Conservation (phyloP, 1,140 invertebrate genomes). For the Euschistus heros region DNA sequence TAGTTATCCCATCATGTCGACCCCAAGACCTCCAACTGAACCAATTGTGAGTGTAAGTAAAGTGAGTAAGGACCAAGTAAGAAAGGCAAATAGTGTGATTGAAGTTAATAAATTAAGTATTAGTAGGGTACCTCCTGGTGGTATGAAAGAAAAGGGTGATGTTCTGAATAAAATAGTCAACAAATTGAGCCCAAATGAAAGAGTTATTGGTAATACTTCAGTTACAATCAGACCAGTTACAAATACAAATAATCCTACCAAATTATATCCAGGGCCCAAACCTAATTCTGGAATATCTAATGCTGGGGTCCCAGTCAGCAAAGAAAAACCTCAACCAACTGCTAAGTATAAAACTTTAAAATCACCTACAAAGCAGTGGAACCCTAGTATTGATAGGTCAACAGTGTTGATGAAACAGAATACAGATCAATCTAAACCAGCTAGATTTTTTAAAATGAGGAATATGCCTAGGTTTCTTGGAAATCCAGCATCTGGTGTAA, state of each 20-base stretch:
- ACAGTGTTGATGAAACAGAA: conserved; percentile 39
- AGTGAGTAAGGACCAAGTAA: conserved; percentile 23
- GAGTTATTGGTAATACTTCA: conserved; percentile 25
- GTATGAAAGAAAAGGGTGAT: conserved; percentile 18
- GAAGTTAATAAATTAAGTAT: conserved; percentile 27
- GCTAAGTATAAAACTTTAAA: conserved; percentile 45
- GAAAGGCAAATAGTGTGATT: conserved; percentile 17
- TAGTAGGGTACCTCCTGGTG: conserved; percentile 17
- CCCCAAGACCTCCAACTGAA: not conserved
- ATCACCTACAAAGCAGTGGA: conserved; percentile 47
- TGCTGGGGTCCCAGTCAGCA: not conserved
- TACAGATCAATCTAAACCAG: conserved; percentile 36
- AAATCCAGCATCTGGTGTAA: conserved; percentile 48
- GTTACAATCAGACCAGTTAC: conserved; percentile 24
- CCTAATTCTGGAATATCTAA: not conserved
- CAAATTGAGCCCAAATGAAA: conserved; percentile 25
- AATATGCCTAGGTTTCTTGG: conserved; percentile 48
- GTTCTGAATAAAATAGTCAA: conserved; percentile 23
- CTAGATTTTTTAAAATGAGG: conserved; percentile 47
- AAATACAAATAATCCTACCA: not conserved
- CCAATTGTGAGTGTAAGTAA: conserved; percentile 24
- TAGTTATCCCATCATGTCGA: not conserved
- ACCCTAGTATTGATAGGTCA: conserved; percentile 43
- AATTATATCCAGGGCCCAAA: conserved; percentile 13
- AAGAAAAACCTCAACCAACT: conserved; percentile 10